Conservation (phyloP, 2,888 invertebrate species). For the Malthinus flaveolus region DNA sequence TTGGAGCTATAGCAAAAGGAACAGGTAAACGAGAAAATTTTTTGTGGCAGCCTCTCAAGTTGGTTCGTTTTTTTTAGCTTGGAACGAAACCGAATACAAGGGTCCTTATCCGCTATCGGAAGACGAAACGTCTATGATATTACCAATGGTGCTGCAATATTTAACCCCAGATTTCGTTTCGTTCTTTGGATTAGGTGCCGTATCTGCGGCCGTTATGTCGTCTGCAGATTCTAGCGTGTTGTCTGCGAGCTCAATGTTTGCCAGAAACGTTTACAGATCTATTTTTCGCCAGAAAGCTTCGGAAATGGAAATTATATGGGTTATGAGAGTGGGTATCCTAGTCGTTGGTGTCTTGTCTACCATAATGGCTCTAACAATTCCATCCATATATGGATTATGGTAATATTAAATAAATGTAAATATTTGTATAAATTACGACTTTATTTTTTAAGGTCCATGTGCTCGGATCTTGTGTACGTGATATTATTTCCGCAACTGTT, state of each 20-base stretch:
- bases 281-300: constrained; percentile 96
- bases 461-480: constrained; percentile 98
- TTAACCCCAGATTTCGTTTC: constrained; percentile 95
- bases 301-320: constrained; percentile 96
- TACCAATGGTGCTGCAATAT: constrained; percentile 96
- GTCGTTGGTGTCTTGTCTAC: constrained; percentile 91
- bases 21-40: constrained; percentile 68
- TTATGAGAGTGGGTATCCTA: constrained; percentile 90
- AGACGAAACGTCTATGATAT: constrained; percentile 88
- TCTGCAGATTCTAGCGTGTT: constrained; percentile 98
- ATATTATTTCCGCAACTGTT: constrained; percentile 97
- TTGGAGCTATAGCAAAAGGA: constrained; percentile 95
- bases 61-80: constrained; percentile 63
- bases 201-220: constrained; percentile 99
- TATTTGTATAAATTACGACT: not conserved
- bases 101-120: constrained; percentile 75
- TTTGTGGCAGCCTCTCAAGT: not conserved
- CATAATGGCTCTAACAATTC: constrained; percentile 95
- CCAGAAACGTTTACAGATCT: constrained; percentile 96
- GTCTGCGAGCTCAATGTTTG: constrained; percentile 98
- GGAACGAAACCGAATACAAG: constrained; percentile 90
- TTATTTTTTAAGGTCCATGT: constrained; percentile 82
- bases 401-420: constrained; percentile 45
- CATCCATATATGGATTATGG: constrained; percentile 98
- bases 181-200: constrained; percentile 97